phyloP scores from a whole-genome alignment of 2,113 vertebrate genomes.

The Boleophthalmus pectinirostris region DNA sequence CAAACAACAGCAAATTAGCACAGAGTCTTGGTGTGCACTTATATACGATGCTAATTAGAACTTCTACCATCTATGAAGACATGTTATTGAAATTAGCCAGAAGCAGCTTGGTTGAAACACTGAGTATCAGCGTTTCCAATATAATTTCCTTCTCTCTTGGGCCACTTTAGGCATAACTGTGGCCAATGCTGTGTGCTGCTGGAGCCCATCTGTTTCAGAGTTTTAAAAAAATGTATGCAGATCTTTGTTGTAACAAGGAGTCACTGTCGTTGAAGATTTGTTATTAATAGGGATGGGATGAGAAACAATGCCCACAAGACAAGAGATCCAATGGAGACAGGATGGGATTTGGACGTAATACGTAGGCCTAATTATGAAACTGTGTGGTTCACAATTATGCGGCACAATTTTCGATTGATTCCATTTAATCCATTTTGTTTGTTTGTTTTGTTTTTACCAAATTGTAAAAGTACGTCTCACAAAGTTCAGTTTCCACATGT shows the following conservation, averaged over 20 bases:
- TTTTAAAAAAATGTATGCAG: background rate
- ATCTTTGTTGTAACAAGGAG: background rate
- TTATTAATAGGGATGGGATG: background rate
- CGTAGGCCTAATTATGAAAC: too few relatives aligned
- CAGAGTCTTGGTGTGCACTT: conserved; percentile 32
- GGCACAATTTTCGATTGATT: too few relatives aligned
- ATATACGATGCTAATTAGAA: conserved; percentile 36
- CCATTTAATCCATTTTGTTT: too few relatives aligned
- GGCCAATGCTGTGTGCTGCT: background rate
- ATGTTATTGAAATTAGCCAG: conserved; percentile 61
- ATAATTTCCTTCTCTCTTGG: background rate
- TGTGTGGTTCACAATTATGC: too few relatives aligned
- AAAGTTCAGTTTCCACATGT: too few relatives aligned
- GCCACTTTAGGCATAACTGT: background rate
- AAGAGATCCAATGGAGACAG: too few relatives aligned
- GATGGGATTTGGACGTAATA: too few relatives aligned
- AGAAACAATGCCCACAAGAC: background rate
- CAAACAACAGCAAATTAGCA: conserved; percentile 19
- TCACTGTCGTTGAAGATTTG: background rate
- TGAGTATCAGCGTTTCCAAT: conserved; percentile 65
- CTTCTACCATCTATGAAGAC: conserved; percentile 49
- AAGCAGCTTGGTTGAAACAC: conserved; percentile 54
- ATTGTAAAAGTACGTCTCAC: too few relatives aligned
- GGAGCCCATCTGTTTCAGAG: background rate
- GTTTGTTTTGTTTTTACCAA: too few relatives aligned